These are phyloP conservation scores for Cryptosula pallasiana DNA, from an alignment of 2,888 invertebrate genomes.

Conservation along the genomic window DNA sequence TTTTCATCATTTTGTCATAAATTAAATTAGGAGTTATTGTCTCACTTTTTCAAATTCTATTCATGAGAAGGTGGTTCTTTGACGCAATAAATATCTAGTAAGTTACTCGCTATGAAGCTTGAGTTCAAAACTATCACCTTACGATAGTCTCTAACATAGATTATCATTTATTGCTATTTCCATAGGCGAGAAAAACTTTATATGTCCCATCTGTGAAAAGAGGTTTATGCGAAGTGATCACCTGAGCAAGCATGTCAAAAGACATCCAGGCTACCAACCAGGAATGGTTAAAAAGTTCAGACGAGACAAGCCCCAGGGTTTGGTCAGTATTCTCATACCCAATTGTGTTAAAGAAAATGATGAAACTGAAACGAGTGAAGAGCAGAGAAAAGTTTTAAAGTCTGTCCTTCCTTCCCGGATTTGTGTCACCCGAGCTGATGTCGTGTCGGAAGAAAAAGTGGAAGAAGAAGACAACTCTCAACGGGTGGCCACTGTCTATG, in stretches of 20 bases:
- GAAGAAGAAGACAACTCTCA: neutral
- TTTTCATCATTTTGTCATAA: no score
- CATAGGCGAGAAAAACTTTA: slow-evolving; percentile 62
- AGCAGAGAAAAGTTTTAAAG: neutral
- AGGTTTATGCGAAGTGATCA: slow-evolving; percentile 65
- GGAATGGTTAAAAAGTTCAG: slow-evolving; percentile 48
- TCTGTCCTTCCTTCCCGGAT: neutral
- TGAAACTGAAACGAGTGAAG: neutral
- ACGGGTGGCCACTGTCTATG: neutral
- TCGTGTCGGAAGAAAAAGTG: neutral
- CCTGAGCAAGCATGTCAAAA: slow-evolving; percentile 62
- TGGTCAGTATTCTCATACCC: neutral
- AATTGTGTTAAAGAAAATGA: neutral
- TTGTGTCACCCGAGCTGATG: neutral
- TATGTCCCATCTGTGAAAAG: slow-evolving; percentile 62
- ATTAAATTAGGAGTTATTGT: no score
- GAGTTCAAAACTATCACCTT: no score
- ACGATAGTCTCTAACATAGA: no score
- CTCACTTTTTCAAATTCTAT: no score
- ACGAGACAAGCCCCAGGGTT: neutral
- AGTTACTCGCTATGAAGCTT: no score
- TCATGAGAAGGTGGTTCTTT: no score
- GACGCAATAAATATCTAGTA: no score
- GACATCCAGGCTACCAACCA: slow-evolving; percentile 62
- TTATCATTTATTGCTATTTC: slow-evolving; percentile 21